phyloP scores from a whole-genome alignment of 2,113 vertebrate species.

The Oryzias woworae region DNA sequence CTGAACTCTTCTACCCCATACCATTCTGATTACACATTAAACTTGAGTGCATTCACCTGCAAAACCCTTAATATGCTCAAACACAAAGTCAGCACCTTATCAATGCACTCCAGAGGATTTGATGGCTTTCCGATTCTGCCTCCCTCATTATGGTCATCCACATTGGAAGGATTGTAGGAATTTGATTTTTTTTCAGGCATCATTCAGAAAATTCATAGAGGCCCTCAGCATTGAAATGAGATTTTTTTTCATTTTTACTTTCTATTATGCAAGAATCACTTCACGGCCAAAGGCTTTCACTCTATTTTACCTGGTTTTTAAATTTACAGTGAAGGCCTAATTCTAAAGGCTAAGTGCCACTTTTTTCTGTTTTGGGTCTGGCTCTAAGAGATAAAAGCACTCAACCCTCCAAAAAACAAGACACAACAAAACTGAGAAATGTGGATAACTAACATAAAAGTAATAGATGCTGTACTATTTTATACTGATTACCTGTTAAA shows the following conservation, averaged over 20 bases:
- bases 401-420: constrained; percentile 37
- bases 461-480: too few species aligned
- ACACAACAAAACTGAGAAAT: constrained; percentile 31
- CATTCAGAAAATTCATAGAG: constrained; percentile 73
- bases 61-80: constrained; percentile 7
- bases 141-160: constrained; percentile 70
- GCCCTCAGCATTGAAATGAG: constrained; percentile 71
- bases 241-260: constrained; percentile 35
- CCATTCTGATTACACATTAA: constrained; percentile 3
- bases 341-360: constrained; percentile 19
- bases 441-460: constrained; percentile 14
- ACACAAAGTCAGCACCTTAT: constrained; percentile 59
- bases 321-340: constrained; percentile 13
- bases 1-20: not conserved
- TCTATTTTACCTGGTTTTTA: constrained; percentile 65
- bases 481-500: too few species aligned
- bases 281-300: constrained; percentile 61
- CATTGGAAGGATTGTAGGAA: constrained; percentile 61
- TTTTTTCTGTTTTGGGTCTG: constrained; percentile 57
- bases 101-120: constrained; percentile 75
- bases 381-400: constrained; percentile 61
- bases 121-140: constrained; percentile 61
- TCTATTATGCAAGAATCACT: constrained; percentile 58
- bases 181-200: constrained; percentile 64
- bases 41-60: constrained; percentile 9